These are phyloP conservation scores for Rhabdomys pumilio DNA, from an alignment of 2,797 vertebrate genomes.

Conservation along the genomic window DNA sequence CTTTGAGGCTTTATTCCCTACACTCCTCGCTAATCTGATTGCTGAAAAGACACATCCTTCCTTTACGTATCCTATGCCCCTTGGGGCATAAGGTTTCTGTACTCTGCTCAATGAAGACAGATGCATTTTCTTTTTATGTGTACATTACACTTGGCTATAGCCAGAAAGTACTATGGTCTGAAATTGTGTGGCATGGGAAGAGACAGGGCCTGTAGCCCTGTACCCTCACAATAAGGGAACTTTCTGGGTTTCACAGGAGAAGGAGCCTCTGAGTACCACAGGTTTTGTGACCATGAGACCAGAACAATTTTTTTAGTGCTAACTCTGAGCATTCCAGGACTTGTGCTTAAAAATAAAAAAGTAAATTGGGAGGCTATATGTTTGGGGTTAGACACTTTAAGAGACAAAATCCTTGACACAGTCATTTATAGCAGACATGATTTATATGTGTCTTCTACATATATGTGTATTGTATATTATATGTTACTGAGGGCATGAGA, in stretches of 20 bases:
- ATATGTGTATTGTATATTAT: not conserved
- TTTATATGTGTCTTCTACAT: not conserved
- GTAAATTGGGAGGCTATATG: not conserved
- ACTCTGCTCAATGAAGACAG: not conserved
- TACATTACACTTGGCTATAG: not conserved
- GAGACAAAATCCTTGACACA: not conserved
- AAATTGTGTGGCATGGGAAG: not conserved
- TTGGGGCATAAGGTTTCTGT: not conserved
- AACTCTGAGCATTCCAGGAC: not conserved
- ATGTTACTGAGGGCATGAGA: not conserved
- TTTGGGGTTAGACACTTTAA: not conserved
- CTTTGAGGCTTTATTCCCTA: constrained; percentile 40
- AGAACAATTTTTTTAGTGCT: not conserved
- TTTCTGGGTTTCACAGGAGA: not conserved
- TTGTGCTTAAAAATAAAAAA: not conserved
- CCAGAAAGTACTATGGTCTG: fast-evolving
- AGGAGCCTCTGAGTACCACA: not conserved
- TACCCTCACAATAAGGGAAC: not conserved
- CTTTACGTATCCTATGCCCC: not conserved
- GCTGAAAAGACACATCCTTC: not conserved
- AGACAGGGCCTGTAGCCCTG: not conserved
- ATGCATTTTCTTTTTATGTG: not conserved
- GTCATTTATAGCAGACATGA: not conserved
- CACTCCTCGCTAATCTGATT: not conserved
- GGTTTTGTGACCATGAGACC: not conserved